Evolutionary conservation across 2,797 vertebrate genomes (phyloP), one percentile per base, ranked within the genome.

Genomic region (Lepilemur ruficaudatus): DNA sequence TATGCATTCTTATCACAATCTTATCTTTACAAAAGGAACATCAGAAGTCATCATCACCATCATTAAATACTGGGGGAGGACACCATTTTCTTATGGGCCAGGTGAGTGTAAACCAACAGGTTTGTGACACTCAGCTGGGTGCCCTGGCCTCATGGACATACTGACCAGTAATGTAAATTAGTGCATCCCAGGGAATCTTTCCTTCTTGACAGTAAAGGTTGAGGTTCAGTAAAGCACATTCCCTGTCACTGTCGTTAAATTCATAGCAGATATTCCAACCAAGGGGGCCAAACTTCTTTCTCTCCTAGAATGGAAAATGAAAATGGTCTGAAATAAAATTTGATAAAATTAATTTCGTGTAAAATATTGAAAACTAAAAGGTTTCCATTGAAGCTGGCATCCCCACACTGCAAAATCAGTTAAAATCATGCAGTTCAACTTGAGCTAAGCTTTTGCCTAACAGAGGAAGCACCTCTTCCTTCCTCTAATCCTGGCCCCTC

Each of bases 221-320:
- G 43, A 99, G 98, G 98, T 99, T 99, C 94, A 99, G 98, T 48
- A 99, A 98, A 84, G 98, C 98, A 91, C 99, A 99, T 96, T 99
- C 99, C 97, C 99, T 98, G 97, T 99, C 99, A 70, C 99, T 99
- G 96, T 99, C 99, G 23, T 97, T 99, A 97, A 99, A 99, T 95
- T 99, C 99, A 92, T 99, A 99, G 93, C 98, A 98, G 89, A 99
- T 99, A 98, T 99, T 99, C 99, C 99, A 99, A 95, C 99, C 99
- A 96, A 99, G 98, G 83, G 99, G 98, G 17, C 98, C 99, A 97
- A 99, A 99, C 96, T 99, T 99, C 95, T 99, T 99, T 82, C 99
- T 98, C 94, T 99, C 99, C 99, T 99, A 89, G 41, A 93, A 94
- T 1, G 7, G 50, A 84, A 95, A 76, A 75, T 91, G 41, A 65